Percentiles rank a stretch among this genome's conserved stretches.
Conservation (phyloP, 2,797 vertebrate species). For the Spatula versicolor region DNA sequence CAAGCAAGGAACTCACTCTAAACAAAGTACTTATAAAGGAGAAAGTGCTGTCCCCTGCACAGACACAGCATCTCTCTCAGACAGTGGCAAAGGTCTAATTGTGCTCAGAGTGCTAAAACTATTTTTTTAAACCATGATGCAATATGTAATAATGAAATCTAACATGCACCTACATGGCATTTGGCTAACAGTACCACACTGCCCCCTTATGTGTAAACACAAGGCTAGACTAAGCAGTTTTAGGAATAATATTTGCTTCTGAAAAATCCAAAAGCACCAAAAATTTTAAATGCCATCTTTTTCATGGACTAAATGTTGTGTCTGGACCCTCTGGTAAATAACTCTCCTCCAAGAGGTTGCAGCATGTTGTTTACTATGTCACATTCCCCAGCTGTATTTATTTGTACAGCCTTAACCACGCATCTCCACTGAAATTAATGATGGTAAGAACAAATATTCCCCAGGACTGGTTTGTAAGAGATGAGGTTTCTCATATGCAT, state of each 20-base stretch:
- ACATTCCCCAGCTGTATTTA: slow-evolving; percentile 16
- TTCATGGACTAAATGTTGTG: background rate
- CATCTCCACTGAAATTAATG: slow-evolving; percentile 2
- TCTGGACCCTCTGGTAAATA: slow-evolving; percentile 29
- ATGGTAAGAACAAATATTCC: background rate
- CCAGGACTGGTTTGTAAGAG: background rate
- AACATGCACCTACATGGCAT: background rate
- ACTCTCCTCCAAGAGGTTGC: slow-evolving; percentile 38
- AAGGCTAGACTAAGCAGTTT: slow-evolving; percentile 35
- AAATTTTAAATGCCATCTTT: slow-evolving; percentile 40
- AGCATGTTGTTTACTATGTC: background rate
- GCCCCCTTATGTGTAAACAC: slow-evolving; percentile 79
- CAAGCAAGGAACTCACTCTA: background rate
- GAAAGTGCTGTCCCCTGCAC: background rate
- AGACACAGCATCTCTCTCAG: background rate
- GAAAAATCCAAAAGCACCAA: slow-evolving; percentile 32
- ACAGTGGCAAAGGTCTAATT: slow-evolving; percentile 19
- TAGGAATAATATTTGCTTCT: slow-evolving; percentile 61
- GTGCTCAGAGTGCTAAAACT: slow-evolving; percentile 16
- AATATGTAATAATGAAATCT: slow-evolving; percentile 46
- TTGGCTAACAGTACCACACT: slow-evolving; percentile 77
- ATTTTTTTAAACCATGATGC: slow-evolving; percentile 50
- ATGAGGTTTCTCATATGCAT: background rate
- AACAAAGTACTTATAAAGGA: background rate
- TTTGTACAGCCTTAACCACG: background rate